Percentiles rank a stretch among this genome's conserved stretches.
phyloP scores from a whole-genome alignment of 2,888 invertebrate genomes.

The Dichetophora obliterata region DNA sequence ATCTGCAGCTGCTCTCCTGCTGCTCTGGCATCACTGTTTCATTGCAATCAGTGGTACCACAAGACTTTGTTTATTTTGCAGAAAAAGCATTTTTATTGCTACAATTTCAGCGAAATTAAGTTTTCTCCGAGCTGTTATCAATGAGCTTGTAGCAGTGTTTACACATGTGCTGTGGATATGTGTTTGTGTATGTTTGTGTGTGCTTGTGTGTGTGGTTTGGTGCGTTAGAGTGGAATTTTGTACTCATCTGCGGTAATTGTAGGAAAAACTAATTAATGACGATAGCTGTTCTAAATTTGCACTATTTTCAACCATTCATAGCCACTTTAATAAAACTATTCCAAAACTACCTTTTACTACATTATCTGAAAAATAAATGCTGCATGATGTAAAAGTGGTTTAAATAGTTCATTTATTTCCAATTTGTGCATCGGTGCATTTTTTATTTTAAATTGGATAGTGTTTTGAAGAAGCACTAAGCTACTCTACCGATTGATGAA shows the following conservation, averaged over 20 bases:
- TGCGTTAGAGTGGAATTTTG: not conserved
- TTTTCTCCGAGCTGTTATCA: conserved; percentile 15
- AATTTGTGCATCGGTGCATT: too few relatives aligned
- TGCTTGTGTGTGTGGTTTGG: not conserved
- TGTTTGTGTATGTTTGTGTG: not conserved
- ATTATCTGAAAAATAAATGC: too few relatives aligned
- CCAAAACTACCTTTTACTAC: too few relatives aligned
- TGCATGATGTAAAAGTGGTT: too few relatives aligned
- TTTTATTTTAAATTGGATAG: too few relatives aligned
- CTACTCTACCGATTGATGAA: too few relatives aligned
- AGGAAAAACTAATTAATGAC: conserved; percentile 12
- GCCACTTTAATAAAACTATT: too few relatives aligned
- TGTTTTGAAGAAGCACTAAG: too few relatives aligned
- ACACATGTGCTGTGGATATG: not conserved
- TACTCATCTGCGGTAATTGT: not conserved
- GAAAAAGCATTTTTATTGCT: conserved; percentile 26
- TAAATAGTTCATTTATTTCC: too few relatives aligned
- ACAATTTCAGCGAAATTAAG: conserved; percentile 18
- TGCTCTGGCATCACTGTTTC: not conserved
- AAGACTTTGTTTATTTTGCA: not conserved
- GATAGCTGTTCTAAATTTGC: not conserved
- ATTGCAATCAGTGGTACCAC: not conserved
- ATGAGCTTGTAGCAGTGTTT: conserved; percentile 13
- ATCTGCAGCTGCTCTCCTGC: not conserved
- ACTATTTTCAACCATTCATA: too few relatives aligned